These are phyloP conservation scores for Variabilichromis moorii DNA, from an alignment of 2,113 vertebrate species.

Conservation along the genomic window DNA sequence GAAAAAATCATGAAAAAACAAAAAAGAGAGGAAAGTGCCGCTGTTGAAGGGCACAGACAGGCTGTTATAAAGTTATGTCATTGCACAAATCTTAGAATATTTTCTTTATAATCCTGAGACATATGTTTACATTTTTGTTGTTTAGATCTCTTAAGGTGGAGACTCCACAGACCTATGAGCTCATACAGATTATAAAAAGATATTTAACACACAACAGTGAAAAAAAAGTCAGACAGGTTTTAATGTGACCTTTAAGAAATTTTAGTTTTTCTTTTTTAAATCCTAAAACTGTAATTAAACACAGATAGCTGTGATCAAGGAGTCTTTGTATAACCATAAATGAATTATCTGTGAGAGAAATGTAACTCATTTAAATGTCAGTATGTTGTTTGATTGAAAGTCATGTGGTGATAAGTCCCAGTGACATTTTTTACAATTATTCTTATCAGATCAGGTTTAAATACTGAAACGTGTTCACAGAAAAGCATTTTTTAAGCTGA, in stretches of 20 bases:
- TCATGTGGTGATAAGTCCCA: background rate
- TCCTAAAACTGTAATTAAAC: background rate
- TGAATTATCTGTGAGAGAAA: background rate
- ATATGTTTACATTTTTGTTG: background rate
- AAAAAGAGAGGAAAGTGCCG: background rate
- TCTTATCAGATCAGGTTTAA: background rate
- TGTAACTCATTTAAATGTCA: background rate
- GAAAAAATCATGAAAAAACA: background rate
- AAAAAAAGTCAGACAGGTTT: background rate
- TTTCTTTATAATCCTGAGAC: background rate
- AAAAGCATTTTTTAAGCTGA: background rate
- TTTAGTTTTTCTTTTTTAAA: background rate
- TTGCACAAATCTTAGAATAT: background rate
- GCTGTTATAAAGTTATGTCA: background rate
- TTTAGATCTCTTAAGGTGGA: background rate
- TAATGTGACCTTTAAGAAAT: background rate
- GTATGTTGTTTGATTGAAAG: background rate
- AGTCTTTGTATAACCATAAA: background rate
- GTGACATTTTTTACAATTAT: background rate
- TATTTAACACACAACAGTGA: background rate
- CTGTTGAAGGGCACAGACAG: background rate
- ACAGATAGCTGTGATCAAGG: background rate
- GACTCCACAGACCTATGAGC: background rate
- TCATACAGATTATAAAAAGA: background rate
- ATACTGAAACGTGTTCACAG: background rate